Evolutionary conservation across 2,888 invertebrate genomes (phyloP).

Genomic region (Creontiades dilutus): DNA sequence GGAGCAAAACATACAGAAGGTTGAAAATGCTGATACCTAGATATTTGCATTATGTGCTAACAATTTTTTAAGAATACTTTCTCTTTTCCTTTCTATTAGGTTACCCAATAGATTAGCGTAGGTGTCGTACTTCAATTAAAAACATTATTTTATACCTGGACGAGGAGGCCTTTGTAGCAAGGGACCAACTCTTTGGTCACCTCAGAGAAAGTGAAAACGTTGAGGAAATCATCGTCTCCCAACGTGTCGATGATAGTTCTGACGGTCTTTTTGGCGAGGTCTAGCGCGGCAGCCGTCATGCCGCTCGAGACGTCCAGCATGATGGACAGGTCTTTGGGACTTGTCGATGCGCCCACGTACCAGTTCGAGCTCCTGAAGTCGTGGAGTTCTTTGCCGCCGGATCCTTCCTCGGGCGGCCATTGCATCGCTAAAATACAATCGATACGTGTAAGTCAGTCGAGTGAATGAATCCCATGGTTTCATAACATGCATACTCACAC

Average conservation of each 20-base stretch:
- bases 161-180: conserved; percentile 93
- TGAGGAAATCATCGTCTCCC: conserved; percentile 98
- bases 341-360: conserved; percentile 98
- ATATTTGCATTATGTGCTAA: too few relatives aligned
- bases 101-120: too few relatives aligned
- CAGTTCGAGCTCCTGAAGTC: conserved; percentile 96
- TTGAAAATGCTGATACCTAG: too few relatives aligned
- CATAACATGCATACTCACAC: too few relatives aligned
- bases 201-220: conserved; percentile 94
- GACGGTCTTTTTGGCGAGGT: conserved; percentile 93
- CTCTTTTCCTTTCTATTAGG: too few relatives aligned
- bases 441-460: too few relatives aligned
- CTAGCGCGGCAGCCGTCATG: conserved; percentile 89
- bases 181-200: conserved; percentile 89
- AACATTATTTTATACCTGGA: conserved; percentile 83
- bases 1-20: too few relatives aligned
- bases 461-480: too few relatives aligned
- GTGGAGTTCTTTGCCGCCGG: conserved; percentile 89
- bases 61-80: too few relatives aligned
- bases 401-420: conserved; percentile 81
- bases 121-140: too few relatives aligned
- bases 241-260: conserved; percentile 95
- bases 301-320: conserved; percentile 94
- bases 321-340: conserved; percentile 94
- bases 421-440: conserved; percentile 82